Percentiles rank a stretch among this genome's conserved stretches.
Conservation (phyloP, 1,140 invertebrate species). For the Yoshiicerus persimilis region DNA sequence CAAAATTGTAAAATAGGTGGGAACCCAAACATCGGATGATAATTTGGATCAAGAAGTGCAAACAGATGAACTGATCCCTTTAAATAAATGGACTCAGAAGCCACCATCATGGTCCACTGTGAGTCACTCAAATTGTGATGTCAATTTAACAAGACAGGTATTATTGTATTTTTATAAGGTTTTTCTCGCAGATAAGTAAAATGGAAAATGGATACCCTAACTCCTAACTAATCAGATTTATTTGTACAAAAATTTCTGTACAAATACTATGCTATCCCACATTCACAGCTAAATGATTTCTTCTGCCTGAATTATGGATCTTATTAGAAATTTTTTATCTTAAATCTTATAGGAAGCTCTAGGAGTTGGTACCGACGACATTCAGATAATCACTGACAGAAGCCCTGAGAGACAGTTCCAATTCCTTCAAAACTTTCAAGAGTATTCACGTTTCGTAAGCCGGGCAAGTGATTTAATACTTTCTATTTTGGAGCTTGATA, state of each 20-base stretch:
- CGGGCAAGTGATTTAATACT: constrained; percentile 36
- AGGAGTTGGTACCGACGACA: background rate
- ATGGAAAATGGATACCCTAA: too few relatives aligned
- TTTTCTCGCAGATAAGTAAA: too few relatives aligned
- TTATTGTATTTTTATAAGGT: background rate
- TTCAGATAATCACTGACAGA: background rate
- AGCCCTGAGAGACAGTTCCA: constrained; percentile 14
- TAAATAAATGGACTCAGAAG: constrained; percentile 41
- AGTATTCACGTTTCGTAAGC: constrained; percentile 23
- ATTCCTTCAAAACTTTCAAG: background rate
- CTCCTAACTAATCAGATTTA: too few relatives aligned
- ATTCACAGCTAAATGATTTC: too few relatives aligned
- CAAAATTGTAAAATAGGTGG: background rate
- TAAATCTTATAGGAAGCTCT: background rate
- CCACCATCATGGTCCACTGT: constrained; percentile 35
- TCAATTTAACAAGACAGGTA: background rate
- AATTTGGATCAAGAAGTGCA: constrained; percentile 33
- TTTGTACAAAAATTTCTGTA: too few relatives aligned
- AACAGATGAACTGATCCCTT: background rate
- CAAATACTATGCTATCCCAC: too few relatives aligned
- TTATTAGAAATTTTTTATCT: background rate
- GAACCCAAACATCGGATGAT: constrained; percentile 36
- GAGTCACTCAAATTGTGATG: background rate
- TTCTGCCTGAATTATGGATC: background rate
- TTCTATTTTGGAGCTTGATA: constrained; percentile 33